Evolutionary conservation across 2,888 invertebrate genomes (phyloP).

Genomic region (Drosophila cracens): DNA sequence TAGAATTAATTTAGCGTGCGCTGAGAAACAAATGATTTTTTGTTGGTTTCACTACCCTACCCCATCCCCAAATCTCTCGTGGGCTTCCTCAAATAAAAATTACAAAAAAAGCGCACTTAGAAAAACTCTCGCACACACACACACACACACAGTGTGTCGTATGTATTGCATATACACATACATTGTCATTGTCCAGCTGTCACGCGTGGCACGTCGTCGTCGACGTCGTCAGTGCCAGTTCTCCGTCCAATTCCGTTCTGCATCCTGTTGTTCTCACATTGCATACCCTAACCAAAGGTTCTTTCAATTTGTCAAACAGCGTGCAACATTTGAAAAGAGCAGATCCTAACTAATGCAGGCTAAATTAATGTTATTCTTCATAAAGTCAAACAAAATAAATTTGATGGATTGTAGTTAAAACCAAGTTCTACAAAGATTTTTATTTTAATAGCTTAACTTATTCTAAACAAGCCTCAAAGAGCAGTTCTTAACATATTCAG

Average conservation of each 20-base stretch:
- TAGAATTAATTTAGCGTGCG: constrained; percentile 77
- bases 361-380: too few species aligned
- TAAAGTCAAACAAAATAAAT: too few species aligned
- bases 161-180: constrained; percentile 24
- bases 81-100: constrained; percentile 64
- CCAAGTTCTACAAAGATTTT: neutral
- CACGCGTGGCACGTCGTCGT: constrained; percentile 69
- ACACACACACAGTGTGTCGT: neutral
- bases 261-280: constrained; percentile 26
- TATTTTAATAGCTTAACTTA: neutral
- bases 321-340: neutral
- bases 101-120: constrained; percentile 61
- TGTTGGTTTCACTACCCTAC: constrained; percentile 32
- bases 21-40: constrained; percentile 77
- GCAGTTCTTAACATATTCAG: neutral
- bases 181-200: constrained; percentile 78
- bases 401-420: too few species aligned
- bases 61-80: constrained; percentile 5
- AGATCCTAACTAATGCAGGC: too few species aligned
- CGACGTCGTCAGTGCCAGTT: constrained; percentile 38
- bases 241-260: constrained; percentile 47
- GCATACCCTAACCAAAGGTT: constrained; percentile 12
- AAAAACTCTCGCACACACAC: constrained; percentile 34
- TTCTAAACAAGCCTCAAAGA: fast-evolving
- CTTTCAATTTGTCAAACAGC: neutral